A percentile compares a stretch with the other conserved stretches of the same genome.
Conservation (phyloP, 2,113 vertebrate species). For the Solea senegalensis region DNA sequence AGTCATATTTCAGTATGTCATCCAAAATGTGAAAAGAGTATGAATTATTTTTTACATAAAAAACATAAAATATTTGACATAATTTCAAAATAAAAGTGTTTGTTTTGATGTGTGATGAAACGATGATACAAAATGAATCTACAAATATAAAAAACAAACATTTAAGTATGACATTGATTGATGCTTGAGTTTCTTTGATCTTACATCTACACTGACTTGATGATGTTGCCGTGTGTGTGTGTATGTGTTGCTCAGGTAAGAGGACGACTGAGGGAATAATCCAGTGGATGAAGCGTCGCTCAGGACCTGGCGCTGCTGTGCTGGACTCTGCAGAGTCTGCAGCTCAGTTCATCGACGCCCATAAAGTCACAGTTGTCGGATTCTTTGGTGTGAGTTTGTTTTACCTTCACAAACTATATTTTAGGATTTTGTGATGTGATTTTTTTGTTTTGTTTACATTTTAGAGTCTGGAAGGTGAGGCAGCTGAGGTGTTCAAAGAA, state of each 20-base stretch:
- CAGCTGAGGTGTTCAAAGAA: constrained; percentile 75
- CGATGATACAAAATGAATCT: too few species aligned
- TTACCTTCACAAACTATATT: background rate
- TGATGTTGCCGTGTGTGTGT: constrained; percentile 7
- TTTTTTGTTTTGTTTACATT: background rate
- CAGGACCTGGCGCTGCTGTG: constrained; percentile 63
- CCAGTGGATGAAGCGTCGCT: constrained; percentile 85
- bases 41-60: too few species aligned
- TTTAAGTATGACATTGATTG: too few species aligned
- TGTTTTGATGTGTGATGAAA: too few species aligned
- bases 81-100: too few species aligned
- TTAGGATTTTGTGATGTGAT: background rate
- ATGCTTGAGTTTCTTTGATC: too few species aligned
- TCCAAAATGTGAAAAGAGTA: too few species aligned
- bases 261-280: constrained; percentile 76
- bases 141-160: too few species aligned
- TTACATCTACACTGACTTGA: too few species aligned
- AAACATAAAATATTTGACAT: too few species aligned
- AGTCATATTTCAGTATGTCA: too few species aligned
- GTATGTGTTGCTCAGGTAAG: constrained; percentile 73
- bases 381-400: constrained; percentile 86
- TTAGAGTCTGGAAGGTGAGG: constrained; percentile 82
- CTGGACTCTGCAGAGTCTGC: constrained; percentile 68
- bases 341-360: constrained; percentile 68
- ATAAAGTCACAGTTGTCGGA: constrained; percentile 81